phyloP scores from a whole-genome alignment of 2,888 invertebrate species.

The Reticulitermes lucifugus region DNA sequence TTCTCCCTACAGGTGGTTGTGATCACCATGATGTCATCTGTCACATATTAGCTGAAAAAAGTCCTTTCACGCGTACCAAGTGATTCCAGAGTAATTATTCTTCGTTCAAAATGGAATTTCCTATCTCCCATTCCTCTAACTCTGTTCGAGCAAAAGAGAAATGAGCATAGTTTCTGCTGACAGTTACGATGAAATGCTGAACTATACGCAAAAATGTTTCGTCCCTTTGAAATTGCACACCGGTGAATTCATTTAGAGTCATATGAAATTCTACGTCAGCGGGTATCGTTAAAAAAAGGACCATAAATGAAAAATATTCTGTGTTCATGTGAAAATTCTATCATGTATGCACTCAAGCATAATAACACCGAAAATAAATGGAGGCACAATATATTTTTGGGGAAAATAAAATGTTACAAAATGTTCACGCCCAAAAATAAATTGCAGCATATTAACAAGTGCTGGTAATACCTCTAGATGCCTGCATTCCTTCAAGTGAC shows the following conservation, averaged over 20 bases:
- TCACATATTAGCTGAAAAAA: background rate
- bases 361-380: background rate
- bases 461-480: too few species aligned
- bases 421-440: too few species aligned
- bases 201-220: background rate
- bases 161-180: background rate
- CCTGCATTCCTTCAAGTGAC: too few species aligned
- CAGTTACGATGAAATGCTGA: background rate
- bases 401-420: too few species aligned
- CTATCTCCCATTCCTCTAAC: background rate
- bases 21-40: background rate
- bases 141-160: background rate
- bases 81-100: background rate
- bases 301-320: too few species aligned
- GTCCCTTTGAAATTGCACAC: background rate
- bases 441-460: too few species aligned
- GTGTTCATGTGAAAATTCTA: background rate
- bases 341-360: background rate
- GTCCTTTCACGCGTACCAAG: background rate
- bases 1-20: too few species aligned
- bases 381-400: background rate
- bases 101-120: background rate
- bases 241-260: background rate
- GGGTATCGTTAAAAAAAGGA: background rate
- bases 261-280: background rate